Conservation (phyloP, 2,797 vertebrate species). For the Poecile montanus region DNA sequence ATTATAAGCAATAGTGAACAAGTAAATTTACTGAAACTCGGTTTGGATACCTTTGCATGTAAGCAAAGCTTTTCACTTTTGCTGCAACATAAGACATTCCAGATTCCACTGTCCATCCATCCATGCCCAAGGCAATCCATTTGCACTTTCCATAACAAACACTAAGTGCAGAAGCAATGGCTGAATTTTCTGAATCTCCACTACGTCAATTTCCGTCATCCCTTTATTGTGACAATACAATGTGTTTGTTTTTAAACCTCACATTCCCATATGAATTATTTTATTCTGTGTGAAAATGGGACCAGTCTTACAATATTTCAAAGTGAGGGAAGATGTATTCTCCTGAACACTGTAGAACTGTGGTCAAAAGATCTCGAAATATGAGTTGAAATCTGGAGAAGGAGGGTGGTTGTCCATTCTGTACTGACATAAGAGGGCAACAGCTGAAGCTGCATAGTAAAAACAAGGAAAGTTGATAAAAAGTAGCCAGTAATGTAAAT, state of each 20-base stretch:
- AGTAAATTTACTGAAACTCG: background rate
- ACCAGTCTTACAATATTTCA: background rate
- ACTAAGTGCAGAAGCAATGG: background rate
- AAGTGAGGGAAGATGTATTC: background rate
- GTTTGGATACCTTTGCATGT: background rate
- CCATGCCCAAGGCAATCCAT: background rate
- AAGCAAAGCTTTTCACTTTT: background rate
- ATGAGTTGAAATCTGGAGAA: background rate
- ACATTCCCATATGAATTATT: background rate
- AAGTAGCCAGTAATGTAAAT: background rate
- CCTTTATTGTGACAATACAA: background rate
- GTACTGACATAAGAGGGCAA: background rate
- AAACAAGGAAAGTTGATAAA: background rate
- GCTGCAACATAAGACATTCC: background rate
- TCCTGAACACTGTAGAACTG: background rate
- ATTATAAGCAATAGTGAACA: background rate
- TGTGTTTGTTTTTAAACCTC: background rate
- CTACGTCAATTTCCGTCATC: background rate
- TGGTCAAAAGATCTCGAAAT: background rate
- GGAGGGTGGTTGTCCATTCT: background rate
- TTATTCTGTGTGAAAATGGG: background rate
- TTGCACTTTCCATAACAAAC: background rate
- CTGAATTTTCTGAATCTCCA: background rate
- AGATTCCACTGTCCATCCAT: background rate
- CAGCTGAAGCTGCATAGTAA: background rate